Conservation (phyloP, 2,888 invertebrate species). For the Dryobota labecula region DNA sequence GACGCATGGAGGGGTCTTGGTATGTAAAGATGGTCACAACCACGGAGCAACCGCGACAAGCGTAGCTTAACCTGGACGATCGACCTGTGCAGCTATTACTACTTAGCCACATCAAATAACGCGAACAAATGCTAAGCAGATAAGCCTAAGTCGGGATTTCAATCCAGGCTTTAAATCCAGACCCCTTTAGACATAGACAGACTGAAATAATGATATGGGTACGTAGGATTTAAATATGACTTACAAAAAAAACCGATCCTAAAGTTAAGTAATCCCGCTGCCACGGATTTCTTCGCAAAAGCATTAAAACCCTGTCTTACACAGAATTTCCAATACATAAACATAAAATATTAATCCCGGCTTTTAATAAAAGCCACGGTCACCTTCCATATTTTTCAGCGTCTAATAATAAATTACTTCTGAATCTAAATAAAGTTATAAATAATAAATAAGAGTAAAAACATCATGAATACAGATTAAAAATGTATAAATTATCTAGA, state of each 20-base stretch:
- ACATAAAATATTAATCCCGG: constrained; percentile 17
- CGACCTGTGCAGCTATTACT: too few relatives aligned
- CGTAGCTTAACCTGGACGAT: too few relatives aligned
- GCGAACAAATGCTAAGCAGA: not conserved
- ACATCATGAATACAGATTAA: constrained; percentile 29
- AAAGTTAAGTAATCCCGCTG: not conserved
- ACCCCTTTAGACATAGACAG: not conserved
- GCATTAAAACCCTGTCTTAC: not conserved
- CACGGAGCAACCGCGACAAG: too few relatives aligned
- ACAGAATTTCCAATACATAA: constrained; percentile 18
- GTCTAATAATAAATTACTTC: constrained; percentile 7
- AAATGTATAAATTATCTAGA: constrained; percentile 21
- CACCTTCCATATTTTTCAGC: constrained; percentile 21
- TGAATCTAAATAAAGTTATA: constrained; percentile 31
- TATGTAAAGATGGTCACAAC: too few relatives aligned
- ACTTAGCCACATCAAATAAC: not conserved
- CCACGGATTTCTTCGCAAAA: not conserved
- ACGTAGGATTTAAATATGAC: not conserved
- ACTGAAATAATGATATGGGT: not conserved
- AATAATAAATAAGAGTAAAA: constrained; percentile 24
- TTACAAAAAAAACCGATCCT: not conserved
- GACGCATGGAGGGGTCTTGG: too few relatives aligned
- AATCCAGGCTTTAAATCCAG: constrained; percentile 8
- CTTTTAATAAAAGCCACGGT: constrained; percentile 18
- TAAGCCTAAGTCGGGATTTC: constrained; percentile 8